Evolutionary conservation across 2,888 invertebrate genomes (phyloP).

Genomic region (Panzeria rudis): DNA sequence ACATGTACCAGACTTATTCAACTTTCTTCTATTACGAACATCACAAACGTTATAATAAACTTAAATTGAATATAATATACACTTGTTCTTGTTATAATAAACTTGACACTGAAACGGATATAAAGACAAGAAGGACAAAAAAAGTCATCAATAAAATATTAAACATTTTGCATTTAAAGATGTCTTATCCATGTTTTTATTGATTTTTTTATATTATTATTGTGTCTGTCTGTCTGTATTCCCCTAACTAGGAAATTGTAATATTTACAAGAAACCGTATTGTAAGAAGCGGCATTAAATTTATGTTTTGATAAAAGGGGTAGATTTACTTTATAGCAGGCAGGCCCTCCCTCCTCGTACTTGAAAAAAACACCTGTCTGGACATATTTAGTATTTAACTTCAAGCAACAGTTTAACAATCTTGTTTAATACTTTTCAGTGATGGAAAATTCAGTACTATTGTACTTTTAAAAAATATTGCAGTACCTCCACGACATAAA

Average conservation of each 20-base stretch:
- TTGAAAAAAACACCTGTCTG: slow-evolving; percentile 50
- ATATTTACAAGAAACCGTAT: slow-evolving; percentile 29
- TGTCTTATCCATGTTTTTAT: slow-evolving; percentile 55
- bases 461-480: too few species aligned
- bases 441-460: too few species aligned
- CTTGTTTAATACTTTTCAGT: slow-evolving; percentile 70
- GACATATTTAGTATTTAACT: slow-evolving; percentile 52
- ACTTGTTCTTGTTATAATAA: slow-evolving; percentile 32
- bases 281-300: slow-evolving; percentile 25
- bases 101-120: slow-evolving; percentile 57
- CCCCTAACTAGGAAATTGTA: slow-evolving; percentile 22
- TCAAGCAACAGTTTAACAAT: slow-evolving; percentile 69
- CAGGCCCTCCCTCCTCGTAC: background rate
- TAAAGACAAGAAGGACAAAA: slow-evolving; percentile 16
- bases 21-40: background rate
- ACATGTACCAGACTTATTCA: background rate
- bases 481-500: too few species aligned
- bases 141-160: slow-evolving; percentile 29
- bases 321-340: slow-evolving; percentile 1
- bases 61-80: background rate
- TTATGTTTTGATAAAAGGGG: background rate
- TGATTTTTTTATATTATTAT: slow-evolving; percentile 51
- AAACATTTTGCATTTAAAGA: slow-evolving; percentile 53
- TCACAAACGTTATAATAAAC: background rate
- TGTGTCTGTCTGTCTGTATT: background rate